Evolutionary conservation across 1,140 invertebrate genomes (phyloP).

Genomic region (Theocolax elegans): DNA sequence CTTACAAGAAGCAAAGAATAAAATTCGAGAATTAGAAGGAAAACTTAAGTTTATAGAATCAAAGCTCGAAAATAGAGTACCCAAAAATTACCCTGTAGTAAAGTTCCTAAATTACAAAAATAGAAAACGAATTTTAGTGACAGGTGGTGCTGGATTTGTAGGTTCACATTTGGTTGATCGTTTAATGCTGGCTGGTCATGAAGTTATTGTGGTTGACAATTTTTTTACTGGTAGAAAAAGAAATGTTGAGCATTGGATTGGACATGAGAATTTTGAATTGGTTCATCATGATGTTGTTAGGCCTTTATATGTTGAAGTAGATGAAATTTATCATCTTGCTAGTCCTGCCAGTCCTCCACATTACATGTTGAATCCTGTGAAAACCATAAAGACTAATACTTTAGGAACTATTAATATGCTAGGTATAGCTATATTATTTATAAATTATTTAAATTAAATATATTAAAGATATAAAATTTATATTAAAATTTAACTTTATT

Average conservation of each 20-base stretch:
- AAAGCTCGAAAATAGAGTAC: constrained; percentile 69
- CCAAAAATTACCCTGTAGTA: constrained; percentile 90
- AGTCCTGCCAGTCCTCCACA: constrained; percentile 98
- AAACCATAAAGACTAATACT: constrained; percentile 99
- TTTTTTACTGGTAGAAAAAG: constrained; percentile 97
- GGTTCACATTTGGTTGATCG: constrained; percentile 97
- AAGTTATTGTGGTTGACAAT: constrained; percentile 98
- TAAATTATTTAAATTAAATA: neutral
- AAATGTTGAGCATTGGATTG: constrained; percentile 99
- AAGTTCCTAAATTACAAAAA: constrained; percentile 91
- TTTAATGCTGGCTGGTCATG: constrained; percentile 96
- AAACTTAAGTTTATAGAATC: constrained; percentile 77
- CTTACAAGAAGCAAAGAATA: constrained; percentile 71
- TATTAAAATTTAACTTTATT: constrained; percentile 17
- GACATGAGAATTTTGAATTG: constrained; percentile 98
- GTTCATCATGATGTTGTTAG: constrained; percentile 99
- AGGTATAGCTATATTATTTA: constrained; percentile 60
- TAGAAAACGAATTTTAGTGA: constrained; percentile 90
- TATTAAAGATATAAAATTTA: neutral
- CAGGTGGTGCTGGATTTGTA: constrained; percentile 98
- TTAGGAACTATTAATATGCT: constrained; percentile 99
- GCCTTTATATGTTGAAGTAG: constrained; percentile 97
- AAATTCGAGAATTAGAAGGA: constrained; percentile 77
- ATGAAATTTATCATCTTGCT: constrained; percentile 99
- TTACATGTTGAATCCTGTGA: constrained; percentile 99